Evolutionary conservation across 2,888 invertebrate species (phyloP).

Genomic region (Malacosoma neustria): DNA sequence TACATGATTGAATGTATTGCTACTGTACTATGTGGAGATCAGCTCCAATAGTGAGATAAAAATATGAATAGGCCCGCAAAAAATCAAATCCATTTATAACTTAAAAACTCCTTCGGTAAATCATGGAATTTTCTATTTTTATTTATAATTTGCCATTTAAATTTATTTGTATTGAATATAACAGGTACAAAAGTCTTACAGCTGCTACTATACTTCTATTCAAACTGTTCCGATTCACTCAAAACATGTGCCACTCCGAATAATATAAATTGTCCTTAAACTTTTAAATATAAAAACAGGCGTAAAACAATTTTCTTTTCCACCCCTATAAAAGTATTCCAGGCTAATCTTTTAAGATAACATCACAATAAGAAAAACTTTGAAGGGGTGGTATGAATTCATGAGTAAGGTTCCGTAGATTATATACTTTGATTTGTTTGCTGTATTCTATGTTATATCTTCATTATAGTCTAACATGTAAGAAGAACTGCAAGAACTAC

Average conservation of each 20-base stretch:
- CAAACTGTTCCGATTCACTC: background rate
- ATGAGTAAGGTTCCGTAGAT: background rate
- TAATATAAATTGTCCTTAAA: conserved; percentile 12
- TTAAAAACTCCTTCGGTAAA: background rate
- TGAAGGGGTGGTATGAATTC: background rate
- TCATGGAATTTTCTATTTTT: conserved; percentile 3
- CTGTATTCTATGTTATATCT: no score
- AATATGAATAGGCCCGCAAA: no score
- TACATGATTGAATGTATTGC: no score
- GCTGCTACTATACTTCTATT: no score
- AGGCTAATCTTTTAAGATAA: conserved; percentile 62
- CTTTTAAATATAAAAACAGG: conserved; percentile 33
- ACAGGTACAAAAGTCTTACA: no score
- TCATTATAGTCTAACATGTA: no score
- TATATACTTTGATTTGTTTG: background rate
- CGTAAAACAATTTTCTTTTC: conserved; percentile 38
- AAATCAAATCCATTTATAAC: background rate
- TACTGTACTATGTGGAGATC: no score
- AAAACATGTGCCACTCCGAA: background rate
- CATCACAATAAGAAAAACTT: conserved; percentile 23
- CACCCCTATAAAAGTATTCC: conserved; percentile 50
- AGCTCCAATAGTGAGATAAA: no score
- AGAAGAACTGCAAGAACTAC: no score
- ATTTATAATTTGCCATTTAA: no score
- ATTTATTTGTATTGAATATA: no score